These are phyloP conservation scores for Uromys caudimaculatus DNA, from an alignment of 2,797 vertebrate genomes.

Conservation along the genomic window DNA sequence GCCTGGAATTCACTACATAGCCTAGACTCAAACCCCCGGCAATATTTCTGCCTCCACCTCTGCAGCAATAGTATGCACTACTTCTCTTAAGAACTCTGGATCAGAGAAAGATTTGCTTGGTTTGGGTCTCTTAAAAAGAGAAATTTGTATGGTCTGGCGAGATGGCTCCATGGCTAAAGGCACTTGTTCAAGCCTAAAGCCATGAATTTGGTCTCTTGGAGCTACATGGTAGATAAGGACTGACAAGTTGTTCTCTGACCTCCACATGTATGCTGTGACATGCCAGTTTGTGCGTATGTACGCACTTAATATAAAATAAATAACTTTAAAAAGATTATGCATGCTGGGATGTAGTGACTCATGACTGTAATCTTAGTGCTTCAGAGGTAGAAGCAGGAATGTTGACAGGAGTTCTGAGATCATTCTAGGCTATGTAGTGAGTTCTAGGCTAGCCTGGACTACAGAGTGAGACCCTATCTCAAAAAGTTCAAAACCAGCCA, in stretches of 20 bases:
- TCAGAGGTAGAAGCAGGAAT: not conserved
- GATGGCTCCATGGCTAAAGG: not conserved
- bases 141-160: not conserved
- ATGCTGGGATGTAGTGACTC: not conserved
- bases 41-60: not conserved
- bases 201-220: not conserved
- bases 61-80: not conserved
- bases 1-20: not conserved
- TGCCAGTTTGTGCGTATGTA: not conserved
- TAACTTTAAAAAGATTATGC: too few relatives aligned
- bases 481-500: not conserved
- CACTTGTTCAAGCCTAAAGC: not conserved
- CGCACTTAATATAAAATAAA: not conserved
- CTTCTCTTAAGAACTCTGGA: not conserved
- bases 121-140: conserved; percentile 23
- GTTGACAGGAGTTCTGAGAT: not conserved
- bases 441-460: not conserved
- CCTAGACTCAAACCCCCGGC: not conserved
- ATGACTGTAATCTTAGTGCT: not conserved
- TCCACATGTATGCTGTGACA: not conserved
- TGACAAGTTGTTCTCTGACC: not conserved
- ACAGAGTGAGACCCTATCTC: not conserved
- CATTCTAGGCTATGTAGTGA: not conserved
- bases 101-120: conserved; percentile 54
- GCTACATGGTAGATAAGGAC: not conserved